Conservation (phyloP, 1,140 invertebrate genomes). For the Trinorchestia longiramus region DNA sequence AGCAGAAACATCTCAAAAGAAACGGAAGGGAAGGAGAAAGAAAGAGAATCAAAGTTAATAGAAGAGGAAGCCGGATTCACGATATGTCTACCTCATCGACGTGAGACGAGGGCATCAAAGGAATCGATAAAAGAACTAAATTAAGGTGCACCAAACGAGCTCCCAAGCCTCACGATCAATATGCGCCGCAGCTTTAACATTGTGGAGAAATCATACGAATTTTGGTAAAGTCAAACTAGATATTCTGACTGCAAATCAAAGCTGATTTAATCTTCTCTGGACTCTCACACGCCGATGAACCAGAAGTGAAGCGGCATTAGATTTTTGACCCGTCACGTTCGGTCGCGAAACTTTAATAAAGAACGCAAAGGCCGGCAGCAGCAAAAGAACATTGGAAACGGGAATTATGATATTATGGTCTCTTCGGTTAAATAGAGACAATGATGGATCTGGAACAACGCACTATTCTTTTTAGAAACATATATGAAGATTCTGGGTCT, state of each 20-base stretch:
- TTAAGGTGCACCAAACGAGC: background rate
- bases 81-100: background rate
- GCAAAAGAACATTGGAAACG: background rate
- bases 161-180: background rate
- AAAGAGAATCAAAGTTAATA: background rate
- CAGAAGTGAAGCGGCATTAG: background rate
- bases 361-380: background rate
- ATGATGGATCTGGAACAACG: background rate
- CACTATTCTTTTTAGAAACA: too few relatives aligned
- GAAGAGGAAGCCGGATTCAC: background rate
- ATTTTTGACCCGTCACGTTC: background rate
- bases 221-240: background rate
- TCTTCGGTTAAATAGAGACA: background rate
- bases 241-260: background rate
- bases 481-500: background rate
- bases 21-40: background rate
- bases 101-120: background rate
- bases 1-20: background rate
- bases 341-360: background rate
- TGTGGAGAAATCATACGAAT: background rate
- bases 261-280: background rate
- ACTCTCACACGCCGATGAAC: background rate
- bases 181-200: background rate
- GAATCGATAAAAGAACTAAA: background rate
- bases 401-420: background rate